phyloP scores from a whole-genome alignment of 2,797 vertebrate species.

The Gastrophryne carolinensis region DNA sequence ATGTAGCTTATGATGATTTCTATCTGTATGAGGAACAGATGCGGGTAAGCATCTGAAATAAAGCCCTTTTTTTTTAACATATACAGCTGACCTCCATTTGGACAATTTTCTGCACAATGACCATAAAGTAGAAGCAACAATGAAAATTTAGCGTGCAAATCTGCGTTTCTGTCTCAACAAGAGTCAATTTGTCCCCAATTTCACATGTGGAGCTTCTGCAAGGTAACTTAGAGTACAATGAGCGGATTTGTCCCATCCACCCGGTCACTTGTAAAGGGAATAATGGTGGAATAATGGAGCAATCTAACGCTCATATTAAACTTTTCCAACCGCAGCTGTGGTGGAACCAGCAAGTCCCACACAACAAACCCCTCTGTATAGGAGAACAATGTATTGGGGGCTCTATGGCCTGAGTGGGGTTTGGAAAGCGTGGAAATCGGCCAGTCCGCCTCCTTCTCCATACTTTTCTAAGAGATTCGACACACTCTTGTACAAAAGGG shows the following conservation, averaged over 20 bases:
- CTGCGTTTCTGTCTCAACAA: neutral
- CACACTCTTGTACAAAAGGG: slow-evolving; percentile 37
- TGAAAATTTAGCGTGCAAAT: no score
- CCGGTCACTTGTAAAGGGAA: neutral
- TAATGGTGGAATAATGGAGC: neutral
- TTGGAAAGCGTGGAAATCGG: slow-evolving; percentile 43
- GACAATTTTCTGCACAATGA: neutral
- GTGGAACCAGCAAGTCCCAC: neutral
- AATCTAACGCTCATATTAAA: slow-evolving; percentile 10
- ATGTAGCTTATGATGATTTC: no score
- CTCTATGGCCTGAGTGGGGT: slow-evolving; percentile 15
- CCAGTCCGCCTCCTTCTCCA: slow-evolving; percentile 39
- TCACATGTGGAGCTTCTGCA: neutral
- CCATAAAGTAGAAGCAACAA: neutral
- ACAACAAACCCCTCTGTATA: neutral
- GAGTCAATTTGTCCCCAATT: neutral
- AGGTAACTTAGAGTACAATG: slow-evolving; percentile 1
- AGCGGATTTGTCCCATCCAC: neutral
- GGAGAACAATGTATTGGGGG: slow-evolving; percentile 22
- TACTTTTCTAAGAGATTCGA: slow-evolving; percentile 44
- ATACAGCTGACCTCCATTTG: no score
- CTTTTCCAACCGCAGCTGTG: slow-evolving; percentile 11
- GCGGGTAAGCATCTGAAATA: no score
- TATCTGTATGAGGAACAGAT: no score
- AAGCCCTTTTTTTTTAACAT: no score